These are phyloP conservation scores for Altica lythri DNA, from an alignment of 2,888 invertebrate species.

Conservation along the genomic window DNA sequence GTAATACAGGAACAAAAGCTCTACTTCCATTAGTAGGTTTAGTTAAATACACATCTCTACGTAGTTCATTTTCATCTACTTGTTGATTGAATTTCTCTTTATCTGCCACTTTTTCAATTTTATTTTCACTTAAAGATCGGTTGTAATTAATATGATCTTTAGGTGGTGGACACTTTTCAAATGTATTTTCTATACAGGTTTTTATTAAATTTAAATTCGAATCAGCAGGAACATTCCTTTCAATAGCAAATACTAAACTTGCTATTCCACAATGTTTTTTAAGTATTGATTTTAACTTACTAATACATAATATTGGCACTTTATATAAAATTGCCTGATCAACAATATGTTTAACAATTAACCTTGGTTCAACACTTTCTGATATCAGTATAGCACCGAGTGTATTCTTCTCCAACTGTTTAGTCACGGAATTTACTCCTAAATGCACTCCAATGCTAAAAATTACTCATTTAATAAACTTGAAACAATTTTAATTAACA, in stretches of 20 bases:
- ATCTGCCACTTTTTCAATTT: slow-evolving; percentile 4
- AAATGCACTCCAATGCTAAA: slow-evolving; percentile 42
- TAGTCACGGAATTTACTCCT: slow-evolving; percentile 51
- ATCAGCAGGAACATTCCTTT: slow-evolving; percentile 30
- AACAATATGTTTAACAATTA: slow-evolving; percentile 51
- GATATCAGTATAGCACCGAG: slow-evolving; percentile 46
- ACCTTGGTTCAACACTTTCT: slow-evolving; percentile 46
- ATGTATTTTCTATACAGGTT: slow-evolving; percentile 30
- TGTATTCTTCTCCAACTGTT: slow-evolving; percentile 44
- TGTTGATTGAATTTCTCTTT: slow-evolving; percentile 8
- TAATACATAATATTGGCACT: slow-evolving; percentile 46
- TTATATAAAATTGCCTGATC: slow-evolving; percentile 46
- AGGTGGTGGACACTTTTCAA: slow-evolving; percentile 43
- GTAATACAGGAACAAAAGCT: slow-evolving; percentile 45
- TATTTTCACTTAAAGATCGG: slow-evolving; percentile 22
- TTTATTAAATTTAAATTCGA: slow-evolving; percentile 36
- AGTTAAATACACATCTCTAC: slow-evolving; percentile 39
- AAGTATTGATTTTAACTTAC: slow-evolving; percentile 43
- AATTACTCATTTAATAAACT: slow-evolving; percentile 12
- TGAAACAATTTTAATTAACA: background rate
- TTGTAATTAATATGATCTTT: slow-evolving; percentile 44
- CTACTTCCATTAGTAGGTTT: slow-evolving; percentile 35
- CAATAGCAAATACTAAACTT: slow-evolving; percentile 44
- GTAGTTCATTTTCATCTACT: slow-evolving; percentile 31
- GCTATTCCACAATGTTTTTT: slow-evolving; percentile 44